phyloP scores from a whole-genome alignment of 2,797 vertebrate species.

The Tachyglossus aculeatus region DNA sequence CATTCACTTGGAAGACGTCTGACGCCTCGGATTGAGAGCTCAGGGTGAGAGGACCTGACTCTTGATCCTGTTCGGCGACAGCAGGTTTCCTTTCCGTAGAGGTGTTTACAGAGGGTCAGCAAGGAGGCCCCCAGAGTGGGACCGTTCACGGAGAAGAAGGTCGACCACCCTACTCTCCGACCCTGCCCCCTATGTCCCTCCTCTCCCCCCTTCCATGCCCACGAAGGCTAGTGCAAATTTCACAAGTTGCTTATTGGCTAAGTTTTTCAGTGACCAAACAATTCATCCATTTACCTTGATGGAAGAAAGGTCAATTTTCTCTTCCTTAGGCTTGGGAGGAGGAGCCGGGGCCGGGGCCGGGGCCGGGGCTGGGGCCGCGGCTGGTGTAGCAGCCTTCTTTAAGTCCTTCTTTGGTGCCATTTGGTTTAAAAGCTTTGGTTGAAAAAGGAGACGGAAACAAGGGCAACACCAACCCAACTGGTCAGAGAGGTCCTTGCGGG shows the following conservation, averaged over 20 bases:
- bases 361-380: slow-evolving; percentile 55
- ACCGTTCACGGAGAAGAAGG: too few relatives aligned
- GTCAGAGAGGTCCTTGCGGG: slow-evolving; percentile 67
- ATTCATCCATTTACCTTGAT: slow-evolving; percentile 77
- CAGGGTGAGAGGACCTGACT: too few relatives aligned
- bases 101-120: too few relatives aligned
- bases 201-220: too few relatives aligned
- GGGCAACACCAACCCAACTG: slow-evolving; percentile 45
- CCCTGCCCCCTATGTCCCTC: too few relatives aligned
- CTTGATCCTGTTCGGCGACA: too few relatives aligned
- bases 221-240: not conserved
- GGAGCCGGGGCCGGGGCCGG: slow-evolving; percentile 65
- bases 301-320: slow-evolving; percentile 78
- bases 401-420: slow-evolving; percentile 87
- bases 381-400: slow-evolving; percentile 77
- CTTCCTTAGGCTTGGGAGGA: slow-evolving; percentile 76
- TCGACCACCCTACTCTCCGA: too few relatives aligned
- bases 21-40: too few relatives aligned
- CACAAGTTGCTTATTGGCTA: not conserved
- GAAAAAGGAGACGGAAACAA: slow-evolving; percentile 52
- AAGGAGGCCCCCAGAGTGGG: too few relatives aligned
- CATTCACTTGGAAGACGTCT: too few relatives aligned
- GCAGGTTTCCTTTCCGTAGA: too few relatives aligned
- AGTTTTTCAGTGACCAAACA: slow-evolving; percentile 53
- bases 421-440: slow-evolving; percentile 58